phyloP scores from a whole-genome alignment of 2,888 invertebrate species.

The Dermolepida albohirtum region DNA sequence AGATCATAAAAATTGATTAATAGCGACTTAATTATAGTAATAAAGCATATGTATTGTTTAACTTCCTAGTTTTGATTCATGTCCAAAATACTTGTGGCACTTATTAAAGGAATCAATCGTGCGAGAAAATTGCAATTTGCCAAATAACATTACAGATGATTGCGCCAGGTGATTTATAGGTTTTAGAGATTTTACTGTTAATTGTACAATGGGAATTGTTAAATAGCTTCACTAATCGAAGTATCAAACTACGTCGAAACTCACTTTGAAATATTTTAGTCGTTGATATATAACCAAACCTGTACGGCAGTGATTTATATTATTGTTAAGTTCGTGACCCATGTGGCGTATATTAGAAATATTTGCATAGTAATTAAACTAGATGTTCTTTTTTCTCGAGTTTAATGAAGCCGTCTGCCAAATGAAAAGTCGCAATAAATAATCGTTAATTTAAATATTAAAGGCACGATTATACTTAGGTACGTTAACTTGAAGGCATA shows the following conservation, averaged over 20 bases:
- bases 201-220: slow-evolving; percentile 1
- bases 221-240: neutral
- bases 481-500: too few relatives aligned
- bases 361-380: too few relatives aligned
- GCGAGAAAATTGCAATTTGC: slow-evolving; percentile 33
- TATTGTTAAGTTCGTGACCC: neutral
- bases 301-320: neutral
- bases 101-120: slow-evolving; percentile 25
- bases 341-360: too few relatives aligned
- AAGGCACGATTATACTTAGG: too few relatives aligned
- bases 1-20: slow-evolving; percentile 22
- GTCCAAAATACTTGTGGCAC: slow-evolving; percentile 24
- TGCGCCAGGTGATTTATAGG: slow-evolving; percentile 5
- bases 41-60: slow-evolving; percentile 18
- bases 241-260: neutral
- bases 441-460: neutral
- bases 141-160: slow-evolving; percentile 20
- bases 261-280: too few relatives aligned
- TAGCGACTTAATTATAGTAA: slow-evolving; percentile 24
- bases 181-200: slow-evolving; percentile 5
- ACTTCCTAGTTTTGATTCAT: slow-evolving; percentile 21
- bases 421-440: too few relatives aligned
- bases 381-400: too few relatives aligned
- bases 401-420: too few relatives aligned
- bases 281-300: too few relatives aligned